Conservation (phyloP, 2,113 vertebrate species). For the Sisor rabdophorus region DNA sequence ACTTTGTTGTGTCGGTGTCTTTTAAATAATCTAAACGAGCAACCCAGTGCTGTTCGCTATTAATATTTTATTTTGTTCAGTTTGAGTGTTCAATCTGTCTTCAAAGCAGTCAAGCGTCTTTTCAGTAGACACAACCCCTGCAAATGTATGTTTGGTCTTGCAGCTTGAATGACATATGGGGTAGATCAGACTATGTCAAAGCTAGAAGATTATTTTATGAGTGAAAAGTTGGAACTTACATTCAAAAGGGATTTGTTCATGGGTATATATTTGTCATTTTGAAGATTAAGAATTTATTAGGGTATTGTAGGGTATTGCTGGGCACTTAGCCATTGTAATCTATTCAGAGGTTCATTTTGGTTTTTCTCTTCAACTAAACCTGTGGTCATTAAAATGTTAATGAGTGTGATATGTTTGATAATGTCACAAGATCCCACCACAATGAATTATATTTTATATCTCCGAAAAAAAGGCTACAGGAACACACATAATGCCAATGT, state of each 20-base stretch:
- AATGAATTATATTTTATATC: slow-evolving; percentile 61
- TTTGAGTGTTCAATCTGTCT: background rate
- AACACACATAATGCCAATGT: slow-evolving; percentile 50
- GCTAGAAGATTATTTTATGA: background rate
- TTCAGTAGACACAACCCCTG: background rate
- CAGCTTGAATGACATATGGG: background rate
- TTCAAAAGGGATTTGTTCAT: slow-evolving; percentile 2
- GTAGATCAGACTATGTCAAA: background rate
- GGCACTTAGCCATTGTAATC: slow-evolving; percentile 5
- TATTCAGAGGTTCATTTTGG: slow-evolving; percentile 6
- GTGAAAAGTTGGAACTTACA: background rate
- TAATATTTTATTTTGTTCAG: background rate
- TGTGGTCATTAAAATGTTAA: slow-evolving; percentile 65
- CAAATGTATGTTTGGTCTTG: background rate
- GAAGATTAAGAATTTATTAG: slow-evolving; percentile 9
- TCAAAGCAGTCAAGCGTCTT: background rate
- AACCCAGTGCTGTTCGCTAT: background rate
- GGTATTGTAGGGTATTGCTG: background rate
- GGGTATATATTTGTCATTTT: slow-evolving; percentile 7
- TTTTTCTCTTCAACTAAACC: slow-evolving; percentile 37
- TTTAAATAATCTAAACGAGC: background rate
- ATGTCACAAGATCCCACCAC: slow-evolving; percentile 59
- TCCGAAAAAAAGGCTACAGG: slow-evolving; percentile 55
- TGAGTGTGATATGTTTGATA: slow-evolving; percentile 66
- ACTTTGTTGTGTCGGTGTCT: background rate